phyloP scores from a whole-genome alignment of 2,888 invertebrate species.

The Dyspetes luteomarginatus region DNA sequence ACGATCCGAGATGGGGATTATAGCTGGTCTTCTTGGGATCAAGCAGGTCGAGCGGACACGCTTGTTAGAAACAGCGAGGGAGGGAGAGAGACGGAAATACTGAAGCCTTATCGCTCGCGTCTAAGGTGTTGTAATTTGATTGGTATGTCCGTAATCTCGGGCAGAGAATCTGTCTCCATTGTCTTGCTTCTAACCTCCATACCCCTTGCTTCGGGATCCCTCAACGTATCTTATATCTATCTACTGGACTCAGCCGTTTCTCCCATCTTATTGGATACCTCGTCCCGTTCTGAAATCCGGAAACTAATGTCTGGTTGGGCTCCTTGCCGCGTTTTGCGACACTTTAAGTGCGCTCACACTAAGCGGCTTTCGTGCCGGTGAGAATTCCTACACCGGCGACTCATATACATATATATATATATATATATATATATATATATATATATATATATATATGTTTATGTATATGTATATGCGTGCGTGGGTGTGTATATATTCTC shows the following conservation, averaged over 20 bases:
- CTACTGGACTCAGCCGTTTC: background rate
- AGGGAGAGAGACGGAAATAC: conserved; percentile 6
- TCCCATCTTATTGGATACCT: conserved; percentile 42
- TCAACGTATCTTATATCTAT: background rate
- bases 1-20: background rate
- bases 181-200: conserved; percentile 12
- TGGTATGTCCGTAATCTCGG: conserved; percentile 55
- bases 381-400: background rate
- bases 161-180: conserved; percentile 33
- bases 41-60: conserved; percentile 44
- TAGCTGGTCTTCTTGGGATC: conserved; percentile 17
- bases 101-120: conserved; percentile 37
- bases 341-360: conserved; percentile 5
- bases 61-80: conserved; percentile 26
- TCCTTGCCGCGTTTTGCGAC: background rate
- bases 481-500: background rate
- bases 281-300: conserved; percentile 25
- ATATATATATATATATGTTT: too few relatives aligned
- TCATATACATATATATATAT: background rate
- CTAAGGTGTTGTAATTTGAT: conserved; percentile 55
- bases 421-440: too few relatives aligned
- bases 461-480: too few relatives aligned
- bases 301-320: conserved; percentile 30
- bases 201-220: background rate
- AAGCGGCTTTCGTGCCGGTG: conserved; percentile 24